These are phyloP conservation scores for Euzophera pinguis DNA, from an alignment of 2,888 invertebrate species.

Conservation along the genomic window DNA sequence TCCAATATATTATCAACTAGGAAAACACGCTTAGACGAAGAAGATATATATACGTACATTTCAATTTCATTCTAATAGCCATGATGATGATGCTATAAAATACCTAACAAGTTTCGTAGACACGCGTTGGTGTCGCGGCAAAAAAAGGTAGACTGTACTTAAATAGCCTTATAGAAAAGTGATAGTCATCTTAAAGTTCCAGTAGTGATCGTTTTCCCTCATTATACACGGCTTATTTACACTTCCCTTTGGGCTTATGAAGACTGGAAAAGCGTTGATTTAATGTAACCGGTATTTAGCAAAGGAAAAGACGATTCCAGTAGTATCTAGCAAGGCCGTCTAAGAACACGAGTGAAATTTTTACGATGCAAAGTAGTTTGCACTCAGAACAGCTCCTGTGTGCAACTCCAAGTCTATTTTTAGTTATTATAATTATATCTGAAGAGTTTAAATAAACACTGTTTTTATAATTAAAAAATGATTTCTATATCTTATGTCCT, in stretches of 20 bases:
- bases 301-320: not conserved
- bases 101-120: not conserved
- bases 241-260: slow-evolving; percentile 4
- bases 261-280: not conserved
- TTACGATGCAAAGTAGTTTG: not conserved
- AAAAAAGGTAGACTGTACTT: not conserved
- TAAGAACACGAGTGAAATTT: not conserved
- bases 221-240: slow-evolving; percentile 20
- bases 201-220: slow-evolving; percentile 31
- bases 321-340: not conserved
- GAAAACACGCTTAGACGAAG: too few species aligned
- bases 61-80: too few species aligned
- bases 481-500: too few species aligned
- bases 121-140: not conserved
- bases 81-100: not conserved
- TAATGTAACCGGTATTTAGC: not conserved
- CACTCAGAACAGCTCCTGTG: not conserved
- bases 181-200: slow-evolving; percentile 50
- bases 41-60: too few species aligned
- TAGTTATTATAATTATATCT: too few species aligned
- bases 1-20: too few species aligned
- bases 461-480: too few species aligned
- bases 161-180: slow-evolving; percentile 41
- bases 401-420: too few species aligned
- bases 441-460: too few species aligned